A percentile compares a stretch with the other conserved stretches of the same genome.
These are phyloP conservation scores for Egretta garzetta DNA, from an alignment of 2,113 vertebrate genomes.

Conservation along the genomic window DNA sequence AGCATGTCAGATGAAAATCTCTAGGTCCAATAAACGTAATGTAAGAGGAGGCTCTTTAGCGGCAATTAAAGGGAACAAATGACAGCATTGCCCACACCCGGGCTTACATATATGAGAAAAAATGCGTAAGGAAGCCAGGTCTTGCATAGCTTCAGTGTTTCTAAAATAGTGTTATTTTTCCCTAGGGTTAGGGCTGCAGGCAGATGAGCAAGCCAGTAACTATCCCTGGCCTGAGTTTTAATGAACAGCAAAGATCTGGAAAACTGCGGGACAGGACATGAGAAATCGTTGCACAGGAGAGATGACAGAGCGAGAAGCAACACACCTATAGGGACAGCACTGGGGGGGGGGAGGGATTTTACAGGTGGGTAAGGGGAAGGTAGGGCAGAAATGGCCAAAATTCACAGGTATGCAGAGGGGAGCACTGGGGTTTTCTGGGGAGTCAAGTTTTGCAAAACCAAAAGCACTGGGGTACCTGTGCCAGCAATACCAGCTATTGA, in stretches of 20 bases:
- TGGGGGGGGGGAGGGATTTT: not conserved
- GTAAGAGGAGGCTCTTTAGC: not conserved
- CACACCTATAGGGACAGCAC: not conserved
- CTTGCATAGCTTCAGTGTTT: not conserved
- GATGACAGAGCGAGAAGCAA: not conserved
- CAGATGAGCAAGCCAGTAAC: not conserved
- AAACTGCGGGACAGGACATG: rapidly evolving
- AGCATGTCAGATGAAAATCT: not conserved
- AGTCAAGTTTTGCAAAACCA: not conserved
- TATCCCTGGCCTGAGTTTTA: not conserved
- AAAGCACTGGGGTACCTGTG: not conserved
- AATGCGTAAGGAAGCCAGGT: not conserved
- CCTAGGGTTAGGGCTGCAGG: not conserved
- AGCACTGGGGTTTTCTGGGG: not conserved
- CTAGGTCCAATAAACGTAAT: not conserved
- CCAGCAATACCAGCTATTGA: not conserved
- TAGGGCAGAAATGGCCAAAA: not conserved
- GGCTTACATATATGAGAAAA: not conserved
- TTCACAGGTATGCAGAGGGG: not conserved
- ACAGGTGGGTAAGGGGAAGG: not conserved
- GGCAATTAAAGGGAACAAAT: not conserved
- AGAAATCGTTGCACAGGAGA: not conserved
- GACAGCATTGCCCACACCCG: not conserved
- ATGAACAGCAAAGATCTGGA: not conserved
- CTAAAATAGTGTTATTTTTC: not conserved